Evolutionary conservation across 2,888 invertebrate genomes (phyloP).

Genomic region (Drosophila affinis): DNA sequence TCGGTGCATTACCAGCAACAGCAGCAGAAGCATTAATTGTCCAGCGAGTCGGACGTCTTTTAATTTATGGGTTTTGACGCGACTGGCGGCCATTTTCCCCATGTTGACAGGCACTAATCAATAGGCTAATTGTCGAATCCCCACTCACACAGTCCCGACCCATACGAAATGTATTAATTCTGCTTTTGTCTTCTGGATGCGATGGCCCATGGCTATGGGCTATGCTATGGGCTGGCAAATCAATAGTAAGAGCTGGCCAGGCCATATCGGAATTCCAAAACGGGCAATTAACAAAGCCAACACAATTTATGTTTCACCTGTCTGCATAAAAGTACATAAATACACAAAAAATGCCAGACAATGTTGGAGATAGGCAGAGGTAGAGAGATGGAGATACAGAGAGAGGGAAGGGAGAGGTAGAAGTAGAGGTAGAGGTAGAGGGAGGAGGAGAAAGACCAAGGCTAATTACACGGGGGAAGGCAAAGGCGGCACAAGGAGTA

Average conservation of each 20-base stretch:
- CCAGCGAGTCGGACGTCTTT: background rate
- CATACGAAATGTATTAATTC: conserved; percentile 55
- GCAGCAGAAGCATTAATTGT: background rate
- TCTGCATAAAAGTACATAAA: conserved; percentile 68
- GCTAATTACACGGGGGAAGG: conserved; percentile 73
- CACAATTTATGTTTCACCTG: conserved; percentile 82
- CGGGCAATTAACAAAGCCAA: conserved; percentile 73
- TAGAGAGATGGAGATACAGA: conserved; percentile 4
- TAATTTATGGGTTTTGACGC: background rate
- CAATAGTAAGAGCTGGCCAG: conserved; percentile 36
- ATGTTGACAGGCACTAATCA: conserved; percentile 72
- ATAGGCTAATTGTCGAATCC: conserved; percentile 45
- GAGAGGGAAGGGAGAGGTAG: conserved; percentile 27
- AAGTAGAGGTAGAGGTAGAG: too few species aligned
- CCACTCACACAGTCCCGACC: conserved; percentile 8
- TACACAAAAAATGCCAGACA: conserved; percentile 64
- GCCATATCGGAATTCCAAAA: conserved; percentile 57
- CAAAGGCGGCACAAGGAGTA: conserved; percentile 5
- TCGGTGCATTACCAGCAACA: background rate
- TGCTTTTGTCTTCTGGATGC: conserved; percentile 24
- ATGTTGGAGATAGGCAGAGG: conserved; percentile 24
- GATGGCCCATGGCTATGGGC: conserved; percentile 37
- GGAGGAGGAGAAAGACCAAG: conserved; percentile 47
- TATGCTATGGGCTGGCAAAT: conserved; percentile 49
- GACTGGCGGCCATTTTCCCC: conserved; percentile 28